These are phyloP conservation scores for Heliothis peltigera DNA, from an alignment of 2,888 invertebrate species.

Conservation along the genomic window DNA sequence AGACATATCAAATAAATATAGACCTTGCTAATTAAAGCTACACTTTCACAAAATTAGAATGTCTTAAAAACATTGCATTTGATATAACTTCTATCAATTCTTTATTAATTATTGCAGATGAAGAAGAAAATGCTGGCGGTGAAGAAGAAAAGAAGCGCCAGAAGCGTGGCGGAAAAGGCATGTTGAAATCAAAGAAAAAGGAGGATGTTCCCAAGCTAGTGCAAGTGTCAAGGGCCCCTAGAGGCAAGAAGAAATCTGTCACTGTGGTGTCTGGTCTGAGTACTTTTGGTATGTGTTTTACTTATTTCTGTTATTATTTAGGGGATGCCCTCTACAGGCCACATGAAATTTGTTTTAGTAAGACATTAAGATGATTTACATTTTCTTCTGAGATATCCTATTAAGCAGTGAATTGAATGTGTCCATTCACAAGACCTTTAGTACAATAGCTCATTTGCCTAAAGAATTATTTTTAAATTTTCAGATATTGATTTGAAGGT, in stretches of 20 bases:
- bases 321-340: not conserved
- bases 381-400: too few species aligned
- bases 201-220: conserved; percentile 96
- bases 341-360: not conserved
- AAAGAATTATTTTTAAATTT: conserved; percentile 53
- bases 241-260: conserved; percentile 99
- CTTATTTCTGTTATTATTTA: conserved; percentile 5
- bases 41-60: not conserved
- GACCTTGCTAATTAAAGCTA: not conserved
- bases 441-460: not conserved
- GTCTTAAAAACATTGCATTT: not conserved
- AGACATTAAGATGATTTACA: too few species aligned
- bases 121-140: conserved; percentile 92
- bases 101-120: conserved; percentile 77
- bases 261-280: conserved; percentile 98
- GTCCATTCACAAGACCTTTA: not conserved
- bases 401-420: not conserved
- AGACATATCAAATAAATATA: not conserved
- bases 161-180: conserved; percentile 98
- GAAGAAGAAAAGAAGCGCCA: conserved; percentile 98
- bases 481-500: conserved; percentile 99
- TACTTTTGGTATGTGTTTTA: conserved; percentile 93
- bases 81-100: not conserved
- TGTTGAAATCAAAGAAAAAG: conserved; percentile 98
- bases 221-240: conserved; percentile 95